Evolutionary conservation across 2,888 invertebrate genomes (phyloP).

Genomic region (Acleris laterana): DNA sequence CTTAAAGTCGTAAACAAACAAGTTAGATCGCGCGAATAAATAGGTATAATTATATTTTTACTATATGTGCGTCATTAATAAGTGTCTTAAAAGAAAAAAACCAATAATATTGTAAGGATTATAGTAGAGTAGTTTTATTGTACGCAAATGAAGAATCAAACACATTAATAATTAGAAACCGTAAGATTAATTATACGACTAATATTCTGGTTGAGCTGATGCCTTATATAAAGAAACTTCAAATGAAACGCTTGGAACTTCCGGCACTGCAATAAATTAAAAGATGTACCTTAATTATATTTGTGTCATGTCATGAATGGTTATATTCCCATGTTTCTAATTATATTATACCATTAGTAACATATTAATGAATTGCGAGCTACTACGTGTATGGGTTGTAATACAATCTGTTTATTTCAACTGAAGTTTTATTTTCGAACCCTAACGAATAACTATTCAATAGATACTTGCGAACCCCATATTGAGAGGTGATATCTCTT

Average conservation of each 20-base stretch:
- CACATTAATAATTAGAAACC: no score
- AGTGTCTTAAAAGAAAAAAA: no score
- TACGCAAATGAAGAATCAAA: background rate
- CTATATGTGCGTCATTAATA: no score
- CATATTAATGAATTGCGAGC: constrained; percentile 36
- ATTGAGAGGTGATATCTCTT: no score
- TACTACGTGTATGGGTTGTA: constrained; percentile 47
- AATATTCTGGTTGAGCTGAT: background rate
- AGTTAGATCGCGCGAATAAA: no score
- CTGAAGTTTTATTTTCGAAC: constrained; percentile 38
- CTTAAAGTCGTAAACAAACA: no score
- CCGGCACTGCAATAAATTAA: constrained; percentile 27
- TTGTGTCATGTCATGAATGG: constrained; percentile 28
- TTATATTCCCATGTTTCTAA: constrained; percentile 31
- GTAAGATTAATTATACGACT: background rate
- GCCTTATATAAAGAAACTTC: constrained; percentile 1
- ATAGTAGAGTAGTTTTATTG: background rate
- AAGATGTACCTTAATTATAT: constrained; percentile 7
- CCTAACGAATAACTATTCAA: no score
- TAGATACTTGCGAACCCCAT: no score
- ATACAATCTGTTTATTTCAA: constrained; percentile 52
- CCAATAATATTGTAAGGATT: no score
- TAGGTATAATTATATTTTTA: no score
- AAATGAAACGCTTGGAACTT: constrained; percentile 5
- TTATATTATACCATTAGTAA: constrained; percentile 33